These are phyloP conservation scores for Macrotis lagotis DNA, from an alignment of 2,113 vertebrate species.

Conservation along the genomic window DNA sequence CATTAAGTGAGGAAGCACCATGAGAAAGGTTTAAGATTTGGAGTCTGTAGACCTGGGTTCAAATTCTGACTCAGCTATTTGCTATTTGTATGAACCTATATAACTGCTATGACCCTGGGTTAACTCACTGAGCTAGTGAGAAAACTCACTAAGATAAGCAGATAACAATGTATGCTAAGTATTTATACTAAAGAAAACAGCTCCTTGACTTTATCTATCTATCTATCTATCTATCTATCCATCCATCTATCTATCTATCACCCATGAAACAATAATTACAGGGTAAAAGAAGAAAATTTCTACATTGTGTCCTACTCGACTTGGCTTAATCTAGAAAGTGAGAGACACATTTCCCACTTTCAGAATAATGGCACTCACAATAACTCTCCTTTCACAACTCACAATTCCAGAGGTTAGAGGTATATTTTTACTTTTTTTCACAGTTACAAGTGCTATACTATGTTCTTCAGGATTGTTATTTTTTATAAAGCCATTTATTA, in stretches of 20 bases:
- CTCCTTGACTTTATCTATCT: background rate
- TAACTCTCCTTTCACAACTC: conserved; percentile 60
- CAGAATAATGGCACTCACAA: conserved; percentile 53
- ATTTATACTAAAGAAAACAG: background rate
- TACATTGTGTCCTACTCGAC: background rate
- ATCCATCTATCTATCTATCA: background rate
- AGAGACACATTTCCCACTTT: conserved; percentile 68
- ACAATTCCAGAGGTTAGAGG: conserved; percentile 32
- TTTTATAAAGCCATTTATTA: conserved; percentile 38
- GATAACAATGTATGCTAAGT: background rate
- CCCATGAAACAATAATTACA: background rate
- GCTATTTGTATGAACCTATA: background rate
- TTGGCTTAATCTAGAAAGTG: conserved; percentile 40
- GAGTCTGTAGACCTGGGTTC: background rate
- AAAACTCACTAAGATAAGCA: too few species aligned
- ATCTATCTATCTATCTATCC: background rate
- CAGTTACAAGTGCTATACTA: conserved; percentile 47
- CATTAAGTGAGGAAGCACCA: background rate
- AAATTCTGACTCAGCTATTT: background rate
- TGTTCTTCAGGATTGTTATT: background rate
- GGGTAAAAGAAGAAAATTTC: background rate
- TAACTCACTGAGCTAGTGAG: background rate
- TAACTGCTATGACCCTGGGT: background rate
- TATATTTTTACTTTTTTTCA: conserved; percentile 69
- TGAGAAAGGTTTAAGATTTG: background rate